Evolutionary conservation across 2,888 invertebrate species (phyloP), one percentile per base, ranked within the genome.

Genomic region (Creontiades dilutus): DNA sequence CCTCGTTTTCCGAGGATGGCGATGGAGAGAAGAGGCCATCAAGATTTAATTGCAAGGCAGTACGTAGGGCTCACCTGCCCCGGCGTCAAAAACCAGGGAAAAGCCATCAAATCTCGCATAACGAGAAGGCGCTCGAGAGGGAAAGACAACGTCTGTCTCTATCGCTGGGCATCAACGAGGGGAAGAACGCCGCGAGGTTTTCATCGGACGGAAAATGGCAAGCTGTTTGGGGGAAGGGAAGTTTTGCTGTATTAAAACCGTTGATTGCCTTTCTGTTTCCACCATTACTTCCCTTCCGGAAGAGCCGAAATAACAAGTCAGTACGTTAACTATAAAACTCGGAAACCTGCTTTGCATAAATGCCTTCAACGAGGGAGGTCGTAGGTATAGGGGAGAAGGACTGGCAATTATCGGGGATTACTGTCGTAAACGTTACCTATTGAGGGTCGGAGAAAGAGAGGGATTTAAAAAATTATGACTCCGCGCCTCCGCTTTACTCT

Each of bases 41-140:
- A 82, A 82, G 82, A 82, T 82, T 82, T 82, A 82, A 82, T 82
- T 82, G 82, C 82, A 52, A 46, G 19, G 52, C 82, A 46, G 82
- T 9, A 82, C 68, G 68, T 11, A 68, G 68, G 68, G 68, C 68
- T 68, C 23, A 68, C 68, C 68, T 68, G 68, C 5, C 12, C 27
- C 23, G 23, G 68, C 68, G 68, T 68, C 68, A 68, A 68, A 68
- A 68, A 68, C 68, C 68, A 19, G 9, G 23, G 61, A 23, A 68
- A 68, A 68, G 19, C 68, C 68, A 68, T 68, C 68, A 68, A 68
- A 68, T 68, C 68, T 68, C 68, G 68, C 27, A 68, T 68, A 68
- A 68, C 68, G 68, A 68, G 68, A 19, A 68, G 61, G 27, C 19
- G 23, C 68, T 68, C 23, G 23, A 68, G 9, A 19, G 68, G 68